A percentile compares a stretch with the other conserved stretches of the same genome.
These are phyloP conservation scores for Ancistrus triradiatus DNA, from an alignment of 2,113 vertebrate species.

Conservation along the genomic window DNA sequence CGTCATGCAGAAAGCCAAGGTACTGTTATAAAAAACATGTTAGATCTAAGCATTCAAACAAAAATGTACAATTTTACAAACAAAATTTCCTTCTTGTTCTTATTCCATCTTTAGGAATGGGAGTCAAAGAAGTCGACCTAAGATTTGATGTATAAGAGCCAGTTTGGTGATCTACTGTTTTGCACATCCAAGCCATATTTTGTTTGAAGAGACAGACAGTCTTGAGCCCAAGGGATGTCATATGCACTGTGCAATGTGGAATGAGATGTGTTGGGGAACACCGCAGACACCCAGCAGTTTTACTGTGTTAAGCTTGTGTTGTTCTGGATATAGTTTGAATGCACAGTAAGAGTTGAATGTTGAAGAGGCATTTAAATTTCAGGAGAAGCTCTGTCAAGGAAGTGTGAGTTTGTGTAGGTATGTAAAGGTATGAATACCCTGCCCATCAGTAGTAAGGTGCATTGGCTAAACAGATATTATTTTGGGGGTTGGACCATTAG, in stretches of 20 bases:
- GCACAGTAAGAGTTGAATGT: neutral
- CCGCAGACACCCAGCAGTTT: neutral
- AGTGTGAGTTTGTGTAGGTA: too few species aligned
- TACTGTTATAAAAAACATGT: constrained; percentile 42
- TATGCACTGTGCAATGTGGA: neutral
- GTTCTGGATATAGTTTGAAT: neutral
- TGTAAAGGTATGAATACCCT: too few species aligned
- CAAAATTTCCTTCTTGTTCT: neutral
- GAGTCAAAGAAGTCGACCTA: constrained; percentile 81
- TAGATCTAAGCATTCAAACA: neutral
- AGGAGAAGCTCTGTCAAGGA: neutral
- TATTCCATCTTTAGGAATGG: constrained; percentile 72
- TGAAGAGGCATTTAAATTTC: neutral
- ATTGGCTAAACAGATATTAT: too few species aligned
- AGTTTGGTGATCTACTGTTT: constrained; percentile 5
- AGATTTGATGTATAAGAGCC: constrained; percentile 9
- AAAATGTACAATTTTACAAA: neutral
- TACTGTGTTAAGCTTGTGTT: neutral
- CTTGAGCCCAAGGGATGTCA: neutral
- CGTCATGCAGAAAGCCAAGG: constrained; percentile 94
- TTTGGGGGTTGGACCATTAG: too few species aligned
- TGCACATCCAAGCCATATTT: neutral
- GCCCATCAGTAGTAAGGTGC: too few species aligned
- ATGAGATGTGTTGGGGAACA: neutral
- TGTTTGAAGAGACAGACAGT: constrained; percentile 5